These are phyloP conservation scores for Drosophila affinis DNA, from an alignment of 2,888 invertebrate genomes.

Conservation along the genomic window DNA sequence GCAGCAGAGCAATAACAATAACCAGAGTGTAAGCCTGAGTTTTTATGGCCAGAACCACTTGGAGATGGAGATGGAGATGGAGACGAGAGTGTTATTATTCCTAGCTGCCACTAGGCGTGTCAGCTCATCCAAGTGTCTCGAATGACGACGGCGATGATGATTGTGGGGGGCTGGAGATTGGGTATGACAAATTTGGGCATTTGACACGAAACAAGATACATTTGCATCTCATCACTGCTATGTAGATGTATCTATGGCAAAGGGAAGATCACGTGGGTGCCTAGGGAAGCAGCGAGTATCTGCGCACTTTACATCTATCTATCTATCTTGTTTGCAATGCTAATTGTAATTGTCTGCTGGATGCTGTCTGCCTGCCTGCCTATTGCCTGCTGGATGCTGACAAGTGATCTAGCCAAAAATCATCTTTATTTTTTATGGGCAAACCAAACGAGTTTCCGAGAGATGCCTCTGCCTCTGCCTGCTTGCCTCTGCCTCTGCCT, in stretches of 20 bases:
- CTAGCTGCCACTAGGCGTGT: slow-evolving; percentile 72
- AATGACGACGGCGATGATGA: neutral
- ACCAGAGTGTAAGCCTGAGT: slow-evolving; percentile 32
- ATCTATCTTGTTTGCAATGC: slow-evolving; percentile 65
- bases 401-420: slow-evolving; percentile 73
- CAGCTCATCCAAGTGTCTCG: slow-evolving; percentile 47
- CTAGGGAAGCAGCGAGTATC: slow-evolving; percentile 17
- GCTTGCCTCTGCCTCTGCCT: neutral
- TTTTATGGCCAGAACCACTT: slow-evolving; percentile 76
- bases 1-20: slow-evolving; percentile 49
- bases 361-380: slow-evolving; percentile 8
- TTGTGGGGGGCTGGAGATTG: neutral
- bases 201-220: slow-evolving; percentile 60
- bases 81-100: slow-evolving; percentile 25
- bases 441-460: slow-evolving; percentile 58
- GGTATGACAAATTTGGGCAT: slow-evolving; percentile 63
- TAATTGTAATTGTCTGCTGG: slow-evolving; percentile 56
- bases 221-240: slow-evolving; percentile 30
- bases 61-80: neutral
- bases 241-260: slow-evolving; percentile 28
- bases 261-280: slow-evolving; percentile 38
- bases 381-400: slow-evolving; percentile 31
- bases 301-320: slow-evolving; percentile 51
- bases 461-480: neutral
- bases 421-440: slow-evolving; percentile 74